Conservation (phyloP, 2,113 vertebrate genomes). For the Pachypanchax playfairii region DNA sequence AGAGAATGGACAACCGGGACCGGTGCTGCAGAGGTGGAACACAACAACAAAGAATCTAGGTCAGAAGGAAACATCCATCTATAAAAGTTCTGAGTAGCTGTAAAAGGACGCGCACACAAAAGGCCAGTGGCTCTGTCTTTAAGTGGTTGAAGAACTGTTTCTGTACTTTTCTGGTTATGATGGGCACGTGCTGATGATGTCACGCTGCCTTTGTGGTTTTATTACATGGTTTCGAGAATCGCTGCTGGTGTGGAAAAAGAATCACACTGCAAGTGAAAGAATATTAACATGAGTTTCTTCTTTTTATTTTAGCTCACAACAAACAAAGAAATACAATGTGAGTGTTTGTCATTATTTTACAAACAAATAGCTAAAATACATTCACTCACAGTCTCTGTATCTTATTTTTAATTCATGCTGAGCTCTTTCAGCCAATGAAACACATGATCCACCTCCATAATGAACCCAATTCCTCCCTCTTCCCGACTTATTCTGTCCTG, state of each 20-base stretch:
- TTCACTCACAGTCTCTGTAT: conserved; percentile 23
- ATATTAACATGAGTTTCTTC: conserved; percentile 19
- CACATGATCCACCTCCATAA: conserved; percentile 20
- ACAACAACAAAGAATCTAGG: conserved; percentile 44
- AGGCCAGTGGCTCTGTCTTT: conserved; percentile 11
- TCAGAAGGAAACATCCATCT: conserved; percentile 36
- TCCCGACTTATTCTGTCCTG: conserved; percentile 18
- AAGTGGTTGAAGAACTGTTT: conserved; percentile 1
- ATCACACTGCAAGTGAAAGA: conserved; percentile 21
- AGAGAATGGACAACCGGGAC: conserved; percentile 2
- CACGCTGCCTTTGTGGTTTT: conserved; percentile 11
- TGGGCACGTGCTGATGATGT: conserved; percentile 42
- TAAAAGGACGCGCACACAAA: neutral
- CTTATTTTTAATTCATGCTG: conserved; percentile 7
- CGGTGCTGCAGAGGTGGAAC: conserved; percentile 22
- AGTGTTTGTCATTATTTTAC: neutral
- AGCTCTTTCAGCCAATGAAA: conserved; percentile 20
- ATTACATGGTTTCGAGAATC: conserved; percentile 2
- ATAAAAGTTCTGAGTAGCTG: conserved; percentile 10
- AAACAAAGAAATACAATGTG: no score
- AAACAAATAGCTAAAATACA: conserved; percentile 25
- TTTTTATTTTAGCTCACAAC: conserved; percentile 22
- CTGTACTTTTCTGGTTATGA: conserved; percentile 38
- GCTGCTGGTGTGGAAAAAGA: conserved; percentile 20
- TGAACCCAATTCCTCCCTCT: conserved; percentile 13